Evolutionary conservation across 2,888 invertebrate genomes (phyloP).

Genomic region (Hecatera dysodea): DNA sequence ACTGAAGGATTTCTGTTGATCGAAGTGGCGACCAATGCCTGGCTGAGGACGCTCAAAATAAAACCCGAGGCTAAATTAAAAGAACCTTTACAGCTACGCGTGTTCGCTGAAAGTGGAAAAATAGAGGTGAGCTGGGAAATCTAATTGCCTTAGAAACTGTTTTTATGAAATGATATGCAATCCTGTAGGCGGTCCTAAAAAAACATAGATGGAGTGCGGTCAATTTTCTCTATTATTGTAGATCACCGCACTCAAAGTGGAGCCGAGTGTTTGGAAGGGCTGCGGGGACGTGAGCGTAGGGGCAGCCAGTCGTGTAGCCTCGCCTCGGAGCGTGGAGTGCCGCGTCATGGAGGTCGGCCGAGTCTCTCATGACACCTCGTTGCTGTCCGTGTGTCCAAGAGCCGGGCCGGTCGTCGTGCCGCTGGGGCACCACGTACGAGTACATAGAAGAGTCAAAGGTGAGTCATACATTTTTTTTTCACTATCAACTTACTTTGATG

Average conservation of each 20-base stretch:
- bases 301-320: conserved; percentile 73
- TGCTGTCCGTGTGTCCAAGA: conserved; percentile 91
- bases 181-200: conserved; percentile 31
- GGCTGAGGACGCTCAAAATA: conserved; percentile 87
- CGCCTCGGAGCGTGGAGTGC: conserved; percentile 83
- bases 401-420: conserved; percentile 92
- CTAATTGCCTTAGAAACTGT: conserved; percentile 23
- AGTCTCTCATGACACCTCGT: conserved; percentile 93
- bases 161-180: conserved; percentile 10
- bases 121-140: conserved; percentile 88
- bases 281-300: conserved; percentile 80
- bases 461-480: conserved; percentile 51
- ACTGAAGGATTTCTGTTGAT: conserved; percentile 81
- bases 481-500: too few relatives aligned
- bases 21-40: conserved; percentile 85
- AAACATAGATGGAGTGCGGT: conserved; percentile 13
- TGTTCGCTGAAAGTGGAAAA: conserved; percentile 92
- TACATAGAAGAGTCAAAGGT: conserved; percentile 91
- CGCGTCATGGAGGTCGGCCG: conserved; percentile 84
- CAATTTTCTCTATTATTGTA: conserved; percentile 61
- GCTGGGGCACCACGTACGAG: conserved; percentile 94
- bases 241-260: conserved; percentile 81
- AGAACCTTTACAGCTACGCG: conserved; percentile 92
- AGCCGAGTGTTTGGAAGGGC: conserved; percentile 81
- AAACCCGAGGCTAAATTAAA: conserved; percentile 90